Conservation (phyloP, 2,888 invertebrate species). For the Antitype chi region DNA sequence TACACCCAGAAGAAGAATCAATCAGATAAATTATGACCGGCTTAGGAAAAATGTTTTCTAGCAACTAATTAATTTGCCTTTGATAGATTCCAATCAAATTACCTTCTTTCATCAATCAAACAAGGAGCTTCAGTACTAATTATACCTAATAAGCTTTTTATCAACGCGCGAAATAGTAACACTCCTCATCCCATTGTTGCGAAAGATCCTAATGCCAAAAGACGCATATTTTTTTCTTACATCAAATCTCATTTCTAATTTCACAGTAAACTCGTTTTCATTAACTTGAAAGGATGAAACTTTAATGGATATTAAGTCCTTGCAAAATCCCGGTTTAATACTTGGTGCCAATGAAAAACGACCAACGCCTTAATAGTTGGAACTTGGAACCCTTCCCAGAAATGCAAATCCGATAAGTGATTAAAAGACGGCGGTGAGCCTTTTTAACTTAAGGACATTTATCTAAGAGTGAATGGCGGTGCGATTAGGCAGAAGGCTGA, state of each 20-base stretch:
- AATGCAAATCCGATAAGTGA: constrained; percentile 63
- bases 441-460: constrained; percentile 46
- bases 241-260: constrained; percentile 11
- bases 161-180: constrained; percentile 12
- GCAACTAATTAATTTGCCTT: constrained; percentile 13
- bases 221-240: neutral
- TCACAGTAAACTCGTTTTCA: constrained; percentile 27
- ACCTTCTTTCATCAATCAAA: constrained; percentile 5
- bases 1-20: neutral
- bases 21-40: constrained; percentile 1
- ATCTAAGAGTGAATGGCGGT: neutral
- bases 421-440: constrained; percentile 51
- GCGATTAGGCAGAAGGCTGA: neutral
- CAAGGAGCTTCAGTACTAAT: constrained; percentile 4
- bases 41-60: neutral
- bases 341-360: constrained; percentile 58
- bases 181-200: constrained; percentile 4
- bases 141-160: constrained; percentile 4
- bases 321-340: constrained; percentile 38
- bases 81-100: constrained; percentile 10
- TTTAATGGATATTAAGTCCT: constrained; percentile 55
- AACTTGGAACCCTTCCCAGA: constrained; percentile 48
- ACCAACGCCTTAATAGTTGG: constrained; percentile 50
- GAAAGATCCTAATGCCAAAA: neutral
- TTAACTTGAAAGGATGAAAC: constrained; percentile 48